A percentile compares a stretch with the other conserved stretches of the same genome.
Conservation (phyloP, 2,113 vertebrate genomes). For the Halichoerus grypus region DNA sequence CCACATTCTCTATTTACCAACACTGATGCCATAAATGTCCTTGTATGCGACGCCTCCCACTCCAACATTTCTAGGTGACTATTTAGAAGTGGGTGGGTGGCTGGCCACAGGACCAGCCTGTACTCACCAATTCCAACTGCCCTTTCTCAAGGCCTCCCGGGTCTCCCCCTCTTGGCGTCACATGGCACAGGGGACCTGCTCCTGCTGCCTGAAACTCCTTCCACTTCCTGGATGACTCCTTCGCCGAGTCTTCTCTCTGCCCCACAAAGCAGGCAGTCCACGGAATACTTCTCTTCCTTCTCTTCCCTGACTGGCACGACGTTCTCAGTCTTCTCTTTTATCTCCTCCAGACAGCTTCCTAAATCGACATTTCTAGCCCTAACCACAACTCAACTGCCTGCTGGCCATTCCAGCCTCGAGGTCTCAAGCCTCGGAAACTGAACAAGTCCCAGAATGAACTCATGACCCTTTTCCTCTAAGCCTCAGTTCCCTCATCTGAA, state of each 20-base stretch:
- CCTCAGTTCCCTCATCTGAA: background rate
- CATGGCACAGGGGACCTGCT: background rate
- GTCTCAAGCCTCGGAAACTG: slow-evolving; percentile 47
- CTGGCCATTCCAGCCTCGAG: background rate
- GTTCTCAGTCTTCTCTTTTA: background rate
- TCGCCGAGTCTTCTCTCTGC: slow-evolving; percentile 19
- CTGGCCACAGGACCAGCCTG: background rate
- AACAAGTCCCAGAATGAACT: slow-evolving; percentile 32
- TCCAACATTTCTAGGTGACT: slow-evolving; percentile 53
- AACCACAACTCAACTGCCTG: background rate
- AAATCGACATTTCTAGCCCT: slow-evolving; percentile 4
- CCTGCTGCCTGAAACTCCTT: slow-evolving; percentile 26
- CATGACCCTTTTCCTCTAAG: slow-evolving; percentile 43
- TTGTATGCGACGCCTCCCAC: background rate
- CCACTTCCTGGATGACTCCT: background rate
- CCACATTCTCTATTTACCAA: background rate
- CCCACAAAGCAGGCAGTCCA: background rate
- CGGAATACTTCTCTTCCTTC: slow-evolving; percentile 40
- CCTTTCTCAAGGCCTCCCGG: slow-evolving; percentile 9
- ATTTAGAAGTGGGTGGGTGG: slow-evolving; percentile 35
- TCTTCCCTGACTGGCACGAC: background rate
- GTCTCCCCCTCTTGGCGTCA: background rate
- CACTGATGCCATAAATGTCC: background rate
- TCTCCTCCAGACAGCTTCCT: slow-evolving; percentile 11
- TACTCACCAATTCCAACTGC: background rate